phyloP scores from a whole-genome alignment of 2,888 invertebrate genomes.

The Calameuta filiformis region DNA sequence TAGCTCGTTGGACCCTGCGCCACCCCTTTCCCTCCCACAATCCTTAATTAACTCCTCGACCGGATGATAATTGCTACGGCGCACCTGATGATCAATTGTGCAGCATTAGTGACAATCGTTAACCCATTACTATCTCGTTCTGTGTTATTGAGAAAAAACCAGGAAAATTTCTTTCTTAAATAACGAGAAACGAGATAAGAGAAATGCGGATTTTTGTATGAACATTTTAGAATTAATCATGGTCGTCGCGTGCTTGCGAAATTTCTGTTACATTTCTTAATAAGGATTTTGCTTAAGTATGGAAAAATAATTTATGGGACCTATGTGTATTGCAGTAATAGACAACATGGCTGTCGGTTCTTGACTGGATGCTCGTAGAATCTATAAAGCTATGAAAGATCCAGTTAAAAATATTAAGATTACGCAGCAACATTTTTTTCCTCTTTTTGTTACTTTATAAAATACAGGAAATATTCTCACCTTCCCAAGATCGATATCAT shows the following conservation, averaged over 20 bases:
- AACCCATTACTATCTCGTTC: neutral
- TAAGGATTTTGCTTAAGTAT: neutral
- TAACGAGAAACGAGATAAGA: neutral
- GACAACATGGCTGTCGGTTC: neutral
- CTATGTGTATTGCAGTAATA: neutral
- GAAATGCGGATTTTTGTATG: neutral
- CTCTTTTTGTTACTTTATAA: neutral
- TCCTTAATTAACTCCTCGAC: conserved; percentile 57
- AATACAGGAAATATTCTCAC: neutral
- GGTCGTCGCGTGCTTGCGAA: neutral
- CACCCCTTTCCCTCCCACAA: conserved; percentile 35
- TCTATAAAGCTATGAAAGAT: neutral
- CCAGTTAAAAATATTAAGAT: neutral
- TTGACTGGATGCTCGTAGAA: neutral
- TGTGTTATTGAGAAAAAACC: neutral
- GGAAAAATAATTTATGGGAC: neutral
- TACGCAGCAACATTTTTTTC: neutral
- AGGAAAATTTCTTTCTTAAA: neutral
- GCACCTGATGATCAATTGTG: conserved; percentile 43
- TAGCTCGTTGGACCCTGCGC: conserved; percentile 48
- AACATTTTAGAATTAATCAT: neutral
- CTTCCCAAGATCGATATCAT: neutral
- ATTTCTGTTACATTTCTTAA: neutral
- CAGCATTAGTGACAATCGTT: conserved; percentile 9
- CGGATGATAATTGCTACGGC: conserved; percentile 55